Base-by-base conservation (phyloP, 2,797 vertebrate species). In the Anabacerthia variegaticeps region DNA sequence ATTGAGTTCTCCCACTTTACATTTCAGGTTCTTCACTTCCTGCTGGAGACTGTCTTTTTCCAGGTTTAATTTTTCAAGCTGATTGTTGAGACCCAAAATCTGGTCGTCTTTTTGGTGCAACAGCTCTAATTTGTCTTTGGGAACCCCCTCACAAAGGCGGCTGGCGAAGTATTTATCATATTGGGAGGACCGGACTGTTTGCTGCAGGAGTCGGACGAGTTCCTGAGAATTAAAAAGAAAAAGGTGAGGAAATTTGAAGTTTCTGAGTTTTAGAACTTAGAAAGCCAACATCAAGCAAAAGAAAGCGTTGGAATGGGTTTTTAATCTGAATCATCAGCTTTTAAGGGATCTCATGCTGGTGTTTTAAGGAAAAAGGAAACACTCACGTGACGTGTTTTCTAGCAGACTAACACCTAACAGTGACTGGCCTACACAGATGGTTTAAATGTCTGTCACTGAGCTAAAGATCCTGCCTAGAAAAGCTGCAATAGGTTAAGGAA, bases 161-260 rank as follows among this genome's bases (percentile, higher is more conserved):
- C 96, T 97, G 3, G 96, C 46, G 12, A 98, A 97, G 21, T 98
- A 98, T 88, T 98, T 98, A 49, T 99, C 98, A 0, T 98, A 98
- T 83, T 99, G 99, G 22, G 99, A 99, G 10, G 98, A 99, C 55
- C 98, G 98, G 23, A 99, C 98, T 2, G 99, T 99, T 97, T 99
- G 99, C 97, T 99, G 99, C 80, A 99, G 98, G 63, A 99, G 98
- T 61, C 99, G 97, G 78, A 99, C 99, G 6, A 99, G 98, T 92
- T 99, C 99, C 99, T 99, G 93, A 23, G 43, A 81, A 83, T 43
- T 34, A 34, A 88, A 49, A 79, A 75, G 51, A 14, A 49, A 39
- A 8, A 49, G 10, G 1, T 3, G 22, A 21, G 32, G 3, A 48
- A 43, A 28, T 44, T 37, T 62, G 7, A 49, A 34, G 30, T 69